A percentile compares a stretch with the other conserved stretches of the same genome.
Conservation (phyloP, 2,113 vertebrate species). For the Sinocyclocheilus rhinocerous region DNA sequence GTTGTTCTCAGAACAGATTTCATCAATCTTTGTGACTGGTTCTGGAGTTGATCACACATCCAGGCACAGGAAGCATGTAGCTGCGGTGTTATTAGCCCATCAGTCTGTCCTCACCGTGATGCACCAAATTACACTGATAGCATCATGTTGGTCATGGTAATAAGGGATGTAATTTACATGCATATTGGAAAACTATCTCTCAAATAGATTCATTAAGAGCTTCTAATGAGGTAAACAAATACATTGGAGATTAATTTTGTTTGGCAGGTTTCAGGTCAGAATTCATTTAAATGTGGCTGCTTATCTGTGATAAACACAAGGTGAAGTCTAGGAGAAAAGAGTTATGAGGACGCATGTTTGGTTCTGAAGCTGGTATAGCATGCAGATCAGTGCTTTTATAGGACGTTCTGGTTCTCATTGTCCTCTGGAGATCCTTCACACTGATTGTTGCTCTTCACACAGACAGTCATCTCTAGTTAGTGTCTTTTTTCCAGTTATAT, state of each 20-base stretch:
- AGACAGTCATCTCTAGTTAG: too few relatives aligned
- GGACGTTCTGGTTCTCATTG: too few relatives aligned
- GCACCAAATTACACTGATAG: constrained; percentile 9
- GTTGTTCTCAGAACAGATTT: too few relatives aligned
- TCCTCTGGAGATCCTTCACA: not conserved
- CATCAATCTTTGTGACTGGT: not conserved
- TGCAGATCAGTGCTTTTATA: not conserved
- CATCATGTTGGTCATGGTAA: not conserved
- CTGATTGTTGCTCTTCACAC: not conserved
- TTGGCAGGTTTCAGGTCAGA: not conserved
- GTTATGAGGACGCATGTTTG: not conserved
- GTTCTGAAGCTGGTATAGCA: not conserved
- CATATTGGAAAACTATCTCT: constrained; percentile 42
- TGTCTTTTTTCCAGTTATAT: too few relatives aligned
- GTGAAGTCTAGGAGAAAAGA: not conserved
- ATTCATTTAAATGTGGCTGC: not conserved
- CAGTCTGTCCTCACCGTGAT: not conserved
- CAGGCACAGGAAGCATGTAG: not conserved
- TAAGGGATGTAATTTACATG: constrained; percentile 40
- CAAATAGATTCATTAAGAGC: constrained; percentile 25
- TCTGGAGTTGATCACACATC: too few relatives aligned
- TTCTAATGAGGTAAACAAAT: constrained; percentile 20
- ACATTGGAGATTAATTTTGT: constrained; percentile 13
- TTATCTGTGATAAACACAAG: constrained; percentile 26
- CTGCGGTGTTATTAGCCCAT: not conserved